phyloP scores from a whole-genome alignment of 2,797 vertebrate genomes.

The Tachyglossus aculeatus region DNA sequence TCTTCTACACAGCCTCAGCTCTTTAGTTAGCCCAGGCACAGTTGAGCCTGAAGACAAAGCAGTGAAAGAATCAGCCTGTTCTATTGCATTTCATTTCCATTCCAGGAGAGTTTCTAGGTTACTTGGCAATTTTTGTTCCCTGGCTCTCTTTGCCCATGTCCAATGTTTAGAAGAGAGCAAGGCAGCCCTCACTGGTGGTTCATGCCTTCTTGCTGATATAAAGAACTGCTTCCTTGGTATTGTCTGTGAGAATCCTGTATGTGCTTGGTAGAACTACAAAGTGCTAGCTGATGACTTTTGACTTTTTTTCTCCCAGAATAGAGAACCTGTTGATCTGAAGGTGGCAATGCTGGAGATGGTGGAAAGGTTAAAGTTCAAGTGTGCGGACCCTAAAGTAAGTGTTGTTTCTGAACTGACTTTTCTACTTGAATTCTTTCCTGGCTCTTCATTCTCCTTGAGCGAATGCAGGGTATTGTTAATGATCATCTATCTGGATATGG shows the following conservation, averaged over 20 bases:
- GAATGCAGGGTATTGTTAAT: slow-evolving; percentile 49
- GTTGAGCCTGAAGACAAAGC: slow-evolving; percentile 43
- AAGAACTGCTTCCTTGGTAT: slow-evolving; percentile 47
- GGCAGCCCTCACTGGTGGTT: not conserved
- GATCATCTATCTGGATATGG: slow-evolving; percentile 44
- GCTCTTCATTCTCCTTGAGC: slow-evolving; percentile 55
- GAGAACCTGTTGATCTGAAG: slow-evolving; percentile 82
- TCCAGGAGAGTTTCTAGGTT: slow-evolving; percentile 50
- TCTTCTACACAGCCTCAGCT: not conserved
- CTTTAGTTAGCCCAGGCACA: slow-evolving; percentile 12
- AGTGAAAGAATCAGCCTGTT: slow-evolving; percentile 39
- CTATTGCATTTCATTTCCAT: slow-evolving; percentile 65
- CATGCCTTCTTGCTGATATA: slow-evolving; percentile 45
- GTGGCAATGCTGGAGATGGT: slow-evolving; percentile 83
- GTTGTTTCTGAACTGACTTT: slow-evolving; percentile 55
- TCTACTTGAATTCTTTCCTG: not conserved
- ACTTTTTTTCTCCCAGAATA: slow-evolving; percentile 64
- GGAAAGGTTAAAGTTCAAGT: slow-evolving; percentile 87
- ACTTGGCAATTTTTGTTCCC: slow-evolving; percentile 55
- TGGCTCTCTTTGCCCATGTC: slow-evolving; percentile 48
- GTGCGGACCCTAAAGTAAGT: slow-evolving; percentile 88
- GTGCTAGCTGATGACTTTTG: slow-evolving; percentile 48
- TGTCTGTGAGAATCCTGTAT: slow-evolving; percentile 56
- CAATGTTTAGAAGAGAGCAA: slow-evolving; percentile 38
- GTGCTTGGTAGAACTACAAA: slow-evolving; percentile 46